These are phyloP conservation scores for Sicus ferrugineus DNA, from an alignment of 2,888 invertebrate genomes.

Conservation along the genomic window DNA sequence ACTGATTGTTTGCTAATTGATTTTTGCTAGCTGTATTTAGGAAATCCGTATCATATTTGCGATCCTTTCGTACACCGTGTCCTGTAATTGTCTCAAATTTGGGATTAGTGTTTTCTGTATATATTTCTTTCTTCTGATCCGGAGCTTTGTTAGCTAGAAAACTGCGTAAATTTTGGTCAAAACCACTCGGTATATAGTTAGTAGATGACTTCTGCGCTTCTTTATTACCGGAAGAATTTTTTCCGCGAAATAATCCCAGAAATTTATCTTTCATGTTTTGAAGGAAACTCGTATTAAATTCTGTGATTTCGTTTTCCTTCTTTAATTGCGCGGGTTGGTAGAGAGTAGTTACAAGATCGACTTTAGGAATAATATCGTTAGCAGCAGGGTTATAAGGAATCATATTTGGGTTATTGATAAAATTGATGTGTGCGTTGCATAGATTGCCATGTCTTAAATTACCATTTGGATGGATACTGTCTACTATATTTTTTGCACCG, in stretches of 20 bases:
- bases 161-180: neutral
- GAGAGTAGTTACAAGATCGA: neutral
- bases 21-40: neutral
- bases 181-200: neutral
- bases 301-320: neutral
- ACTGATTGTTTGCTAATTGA: no score
- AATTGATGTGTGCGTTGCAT: no score
- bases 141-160: neutral
- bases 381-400: no score
- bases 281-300: neutral
- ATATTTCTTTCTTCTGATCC: neutral
- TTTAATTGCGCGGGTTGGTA: neutral
- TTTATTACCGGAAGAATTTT: no score
- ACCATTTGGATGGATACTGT: no score
- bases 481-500: no score
- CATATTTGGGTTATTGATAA: neutral
- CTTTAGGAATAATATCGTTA: neutral
- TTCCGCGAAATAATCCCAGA: neutral
- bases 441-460: no score
- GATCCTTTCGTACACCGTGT: neutral
- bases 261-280: conserved; percentile 11
- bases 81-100: neutral
- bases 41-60: neutral
- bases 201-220: neutral
- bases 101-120: neutral